Base-by-base conservation (phyloP, 2,888 invertebrate species). In the Pedicia rivosa region DNA sequence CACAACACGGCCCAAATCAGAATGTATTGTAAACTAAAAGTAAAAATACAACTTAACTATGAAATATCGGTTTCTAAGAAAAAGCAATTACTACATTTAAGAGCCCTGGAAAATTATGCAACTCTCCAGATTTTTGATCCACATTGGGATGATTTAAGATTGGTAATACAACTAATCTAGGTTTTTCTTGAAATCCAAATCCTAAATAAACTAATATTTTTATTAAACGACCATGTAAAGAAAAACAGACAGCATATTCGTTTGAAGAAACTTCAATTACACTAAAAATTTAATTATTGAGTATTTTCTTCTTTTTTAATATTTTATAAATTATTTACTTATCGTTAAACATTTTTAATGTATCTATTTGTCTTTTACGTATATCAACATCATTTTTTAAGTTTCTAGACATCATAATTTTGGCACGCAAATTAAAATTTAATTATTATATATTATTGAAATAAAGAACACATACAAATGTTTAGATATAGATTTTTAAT, bases 301-400 rank as follows among this genome's bases (percentile, higher is more conserved):
- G 10, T 13, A 37, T 30, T 29, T 28, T 3, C 8, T 27, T 35
- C 6, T 5, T 13, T 12, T 13, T 5, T 27, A 12, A 22, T 19
- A 20, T 22, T 25, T 24, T 14, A n/a, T 17, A 16, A 16, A 47
- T n/a, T 30, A 53, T 68, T 66, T 62, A 76, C 75, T 82, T 74
- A 48, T 78, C 82, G 55, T 84, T 84, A 53, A 83, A 84, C 47
- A 83, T 70, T 64, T 82, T 82, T 45, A 84, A 56, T 5, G 83
- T 83, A 53, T 81, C 78, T 45, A 83, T 82, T 64, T 84, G 83
- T 19, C 75, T 70, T 59, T 73, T 76, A 52, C 78, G 62, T 41
- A 65, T 52, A 46, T 72, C 70, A 37, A 65, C 63, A 41, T 72
- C 71, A 10, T 59, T 62, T 51, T 67, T 66, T 50, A 68, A 72